Conservation (phyloP, 2,888 invertebrate genomes). For the Mylabris sibirica region DNA sequence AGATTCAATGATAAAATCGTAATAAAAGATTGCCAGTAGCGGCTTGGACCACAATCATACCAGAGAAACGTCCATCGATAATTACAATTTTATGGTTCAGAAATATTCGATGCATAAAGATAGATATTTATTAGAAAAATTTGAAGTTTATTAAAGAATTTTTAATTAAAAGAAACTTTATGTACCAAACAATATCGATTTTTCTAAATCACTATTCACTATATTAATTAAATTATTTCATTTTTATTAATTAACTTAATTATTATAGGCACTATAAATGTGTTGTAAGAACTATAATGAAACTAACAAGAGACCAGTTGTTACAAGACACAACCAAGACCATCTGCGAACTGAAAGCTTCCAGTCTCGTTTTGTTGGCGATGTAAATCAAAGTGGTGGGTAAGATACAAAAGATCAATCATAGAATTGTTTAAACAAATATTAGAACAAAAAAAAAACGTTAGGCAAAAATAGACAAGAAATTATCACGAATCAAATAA, state of each 20-base stretch:
- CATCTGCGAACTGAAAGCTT: constrained; percentile 34
- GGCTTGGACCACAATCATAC: constrained; percentile 17
- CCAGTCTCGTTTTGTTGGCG: constrained; percentile 24
- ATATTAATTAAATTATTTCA: constrained; percentile 25
- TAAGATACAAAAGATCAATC: constrained; percentile 32
- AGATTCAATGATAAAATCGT: not conserved
- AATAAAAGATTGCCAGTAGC: constrained; percentile 16
- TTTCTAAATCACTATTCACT: not conserved
- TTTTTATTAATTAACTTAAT: not conserved
- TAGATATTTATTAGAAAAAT: not conserved
- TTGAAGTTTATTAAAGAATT: not conserved
- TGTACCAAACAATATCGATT: not conserved
- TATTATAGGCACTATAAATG: constrained; percentile 27
- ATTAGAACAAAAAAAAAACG: not conserved
- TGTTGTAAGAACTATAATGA: not conserved
- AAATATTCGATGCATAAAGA: not conserved
- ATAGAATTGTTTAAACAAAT: constrained; percentile 15
- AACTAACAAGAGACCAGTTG: constrained; percentile 28
- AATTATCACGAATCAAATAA: no score
- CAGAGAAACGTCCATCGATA: constrained; percentile 17
- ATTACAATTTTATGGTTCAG: constrained; percentile 22
- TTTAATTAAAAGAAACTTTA: not conserved
- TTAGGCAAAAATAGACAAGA: no score
- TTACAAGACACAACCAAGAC: constrained; percentile 36
- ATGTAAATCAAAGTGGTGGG: constrained; percentile 32